A percentile compares a stretch with the other conserved stretches of the same genome.
Evolutionary conservation across 2,797 vertebrate species (phyloP).

Genomic region (Merluccius polli): DNA sequence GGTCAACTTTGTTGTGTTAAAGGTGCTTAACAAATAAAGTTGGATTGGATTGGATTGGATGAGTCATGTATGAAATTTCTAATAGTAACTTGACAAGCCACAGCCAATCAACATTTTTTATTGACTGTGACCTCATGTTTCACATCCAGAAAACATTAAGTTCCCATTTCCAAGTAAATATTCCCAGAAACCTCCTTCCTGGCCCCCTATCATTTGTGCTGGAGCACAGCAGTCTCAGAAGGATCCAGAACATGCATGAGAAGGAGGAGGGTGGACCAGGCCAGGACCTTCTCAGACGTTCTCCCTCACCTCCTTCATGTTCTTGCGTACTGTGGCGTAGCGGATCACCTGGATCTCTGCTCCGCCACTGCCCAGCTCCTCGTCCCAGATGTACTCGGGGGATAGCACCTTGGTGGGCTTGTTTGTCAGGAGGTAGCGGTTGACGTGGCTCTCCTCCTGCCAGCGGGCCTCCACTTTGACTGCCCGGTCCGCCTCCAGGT

Average conservation of each 20-base stretch:
- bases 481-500: slow-evolving; percentile 61
- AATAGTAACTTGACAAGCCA: too few species aligned
- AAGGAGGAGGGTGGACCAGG: neutral
- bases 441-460: slow-evolving; percentile 71
- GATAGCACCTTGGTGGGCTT: slow-evolving; percentile 68
- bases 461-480: slow-evolving; percentile 57
- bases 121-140: too few species aligned
- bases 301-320: slow-evolving; percentile 25
- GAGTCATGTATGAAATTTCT: too few species aligned
- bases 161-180: too few species aligned
- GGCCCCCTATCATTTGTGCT: too few species aligned
- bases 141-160: too few species aligned
- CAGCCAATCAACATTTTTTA: too few species aligned
- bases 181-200: too few species aligned
- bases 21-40: too few species aligned
- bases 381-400: slow-evolving; percentile 65
- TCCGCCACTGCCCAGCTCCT: slow-evolving; percentile 35
- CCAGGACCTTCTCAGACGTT: slow-evolving; percentile 8
- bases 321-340: slow-evolving; percentile 46
- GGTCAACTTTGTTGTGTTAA: too few species aligned
- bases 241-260: neutral
- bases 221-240: neutral
- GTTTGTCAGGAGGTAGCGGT: slow-evolving; percentile 54
- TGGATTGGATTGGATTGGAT: too few species aligned
- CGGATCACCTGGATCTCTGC: slow-evolving; percentile 49